Conservation (phyloP, 92 coral and sea anemone species). For the Isaurus tuberculatus region DNA sequence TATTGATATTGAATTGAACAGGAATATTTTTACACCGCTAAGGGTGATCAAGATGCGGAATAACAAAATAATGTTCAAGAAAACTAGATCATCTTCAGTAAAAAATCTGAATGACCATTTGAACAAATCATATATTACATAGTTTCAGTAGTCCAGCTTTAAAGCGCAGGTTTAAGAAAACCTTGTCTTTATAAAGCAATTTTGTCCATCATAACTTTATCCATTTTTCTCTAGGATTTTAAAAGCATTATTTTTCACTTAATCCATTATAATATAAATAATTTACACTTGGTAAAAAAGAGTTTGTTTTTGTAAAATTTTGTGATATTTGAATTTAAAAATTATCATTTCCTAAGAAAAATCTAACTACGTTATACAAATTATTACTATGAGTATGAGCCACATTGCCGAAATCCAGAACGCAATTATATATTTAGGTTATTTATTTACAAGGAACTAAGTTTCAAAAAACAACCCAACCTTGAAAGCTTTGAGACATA, state of each 20-base stretch:
- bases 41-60: background rate
- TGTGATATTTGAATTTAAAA: background rate
- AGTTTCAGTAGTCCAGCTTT: background rate
- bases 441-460: constrained; percentile 6
- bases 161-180: background rate
- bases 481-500: background rate
- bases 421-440: background rate
- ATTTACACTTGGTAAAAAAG: background rate
- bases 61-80: no score
- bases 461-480: constrained; percentile 3
- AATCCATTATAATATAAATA: background rate
- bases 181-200: background rate
- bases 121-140: background rate
- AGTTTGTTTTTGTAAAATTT: background rate
- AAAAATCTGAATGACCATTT: background rate
- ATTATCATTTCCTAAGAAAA: background rate
- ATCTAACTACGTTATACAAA: background rate
- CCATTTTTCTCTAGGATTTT: background rate
- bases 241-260: background rate
- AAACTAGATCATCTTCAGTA: background rate
- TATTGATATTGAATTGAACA: background rate
- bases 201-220: background rate
- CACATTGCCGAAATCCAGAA: background rate
- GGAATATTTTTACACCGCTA: background rate
- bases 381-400: no score